Percentiles rank a stretch among this genome's conserved stretches.
These are phyloP conservation scores for Luperina nickerlii DNA, from an alignment of 2,888 invertebrate species.

Conservation along the genomic window DNA sequence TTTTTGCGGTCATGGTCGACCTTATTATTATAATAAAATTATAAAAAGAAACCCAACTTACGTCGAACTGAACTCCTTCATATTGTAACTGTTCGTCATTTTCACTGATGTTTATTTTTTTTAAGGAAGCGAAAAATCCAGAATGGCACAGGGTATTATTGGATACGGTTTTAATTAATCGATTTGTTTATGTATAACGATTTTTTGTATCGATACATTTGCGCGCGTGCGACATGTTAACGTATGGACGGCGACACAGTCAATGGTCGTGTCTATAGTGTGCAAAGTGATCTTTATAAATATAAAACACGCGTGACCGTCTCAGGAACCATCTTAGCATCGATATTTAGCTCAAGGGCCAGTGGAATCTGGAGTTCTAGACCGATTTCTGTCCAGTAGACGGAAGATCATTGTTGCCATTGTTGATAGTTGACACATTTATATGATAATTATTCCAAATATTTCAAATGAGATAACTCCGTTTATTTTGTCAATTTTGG, in stretches of 20 bases:
- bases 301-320: slow-evolving; percentile 69
- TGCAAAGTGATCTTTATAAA: slow-evolving; percentile 75
- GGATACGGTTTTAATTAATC: slow-evolving; percentile 35
- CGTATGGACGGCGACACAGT: slow-evolving; percentile 71
- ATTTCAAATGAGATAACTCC: neutral
- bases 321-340: slow-evolving; percentile 69
- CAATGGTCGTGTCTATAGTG: slow-evolving; percentile 72
- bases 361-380: slow-evolving; percentile 52
- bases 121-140: slow-evolving; percentile 48
- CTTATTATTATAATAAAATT: neutral
- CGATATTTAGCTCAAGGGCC: slow-evolving; percentile 68
- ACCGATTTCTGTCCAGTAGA: slow-evolving; percentile 4
- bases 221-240: slow-evolving; percentile 78
- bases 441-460: neutral
- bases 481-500: neutral
- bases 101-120: slow-evolving; percentile 67
- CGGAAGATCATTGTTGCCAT: slow-evolving; percentile 3
- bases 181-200: slow-evolving; percentile 66
- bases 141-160: slow-evolving; percentile 54
- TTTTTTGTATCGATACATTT: slow-evolving; percentile 69
- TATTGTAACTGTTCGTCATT: slow-evolving; percentile 85
- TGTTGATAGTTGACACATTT: slow-evolving; percentile 3
- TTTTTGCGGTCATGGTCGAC: slow-evolving; percentile 1
- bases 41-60: slow-evolving; percentile 74
- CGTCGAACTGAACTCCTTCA: slow-evolving; percentile 89